phyloP scores from a whole-genome alignment of 2,888 invertebrate species.

The Nomada fabriciana region DNA sequence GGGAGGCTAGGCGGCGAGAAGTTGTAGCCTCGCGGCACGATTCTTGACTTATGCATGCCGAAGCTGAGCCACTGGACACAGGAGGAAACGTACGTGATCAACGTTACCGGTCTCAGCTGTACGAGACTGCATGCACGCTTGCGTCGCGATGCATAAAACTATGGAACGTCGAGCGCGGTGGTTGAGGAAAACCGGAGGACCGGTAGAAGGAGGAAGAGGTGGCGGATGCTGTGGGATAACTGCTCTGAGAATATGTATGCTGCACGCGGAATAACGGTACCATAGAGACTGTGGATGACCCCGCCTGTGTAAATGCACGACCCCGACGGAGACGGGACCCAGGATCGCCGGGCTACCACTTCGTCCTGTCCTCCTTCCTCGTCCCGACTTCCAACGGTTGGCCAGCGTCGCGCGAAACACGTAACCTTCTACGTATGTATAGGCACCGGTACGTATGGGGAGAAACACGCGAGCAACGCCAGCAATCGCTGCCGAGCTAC shows the following conservation, averaged over 20 bases:
- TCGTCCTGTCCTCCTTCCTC: conserved; percentile 23
- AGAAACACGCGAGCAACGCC: conserved; percentile 71
- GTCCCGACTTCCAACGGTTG: conserved; percentile 7
- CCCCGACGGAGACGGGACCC: conserved; percentile 76
- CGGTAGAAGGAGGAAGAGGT: background rate
- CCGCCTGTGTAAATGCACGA: conserved; percentile 82
- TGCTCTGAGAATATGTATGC: conserved; percentile 76
- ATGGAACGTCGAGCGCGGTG: conserved; percentile 46
- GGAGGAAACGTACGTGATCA: conserved; percentile 70
- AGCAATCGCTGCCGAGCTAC: conserved; percentile 49
- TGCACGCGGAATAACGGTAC: conserved; percentile 80
- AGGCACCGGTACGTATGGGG: conserved; percentile 65
- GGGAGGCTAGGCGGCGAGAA: background rate
- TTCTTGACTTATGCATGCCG: conserved; percentile 78
- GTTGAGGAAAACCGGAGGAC: conserved; percentile 8
- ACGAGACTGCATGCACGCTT: conserved; percentile 34
- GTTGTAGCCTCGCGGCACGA: conserved; percentile 27
- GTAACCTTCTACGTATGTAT: conserved; percentile 48
- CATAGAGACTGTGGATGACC: conserved; percentile 79
- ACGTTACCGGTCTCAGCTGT: conserved; percentile 44
- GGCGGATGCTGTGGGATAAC: conserved; percentile 60
- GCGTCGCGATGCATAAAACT: conserved; percentile 60
- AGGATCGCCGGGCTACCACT: conserved; percentile 53
- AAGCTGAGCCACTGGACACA: conserved; percentile 70
- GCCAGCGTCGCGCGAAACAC: conserved; percentile 41